These are phyloP conservation scores for Euzetes globulus DNA, from an alignment of 2,888 invertebrate species.

Conservation along the genomic window DNA sequence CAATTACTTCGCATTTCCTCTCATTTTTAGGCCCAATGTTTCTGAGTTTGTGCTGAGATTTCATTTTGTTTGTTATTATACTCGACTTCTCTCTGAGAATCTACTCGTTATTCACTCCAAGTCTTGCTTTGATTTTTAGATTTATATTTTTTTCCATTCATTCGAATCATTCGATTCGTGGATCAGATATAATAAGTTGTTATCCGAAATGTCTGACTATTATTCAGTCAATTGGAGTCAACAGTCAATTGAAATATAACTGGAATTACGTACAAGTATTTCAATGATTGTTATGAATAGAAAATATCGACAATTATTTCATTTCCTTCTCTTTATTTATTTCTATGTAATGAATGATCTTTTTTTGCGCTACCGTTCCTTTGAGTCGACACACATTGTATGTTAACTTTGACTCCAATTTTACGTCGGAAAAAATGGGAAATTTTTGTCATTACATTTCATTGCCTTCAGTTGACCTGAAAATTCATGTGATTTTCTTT, in stretches of 20 bases:
- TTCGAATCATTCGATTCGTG: neutral
- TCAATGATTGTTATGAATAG: neutral
- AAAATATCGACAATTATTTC: neutral
- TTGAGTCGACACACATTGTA: too few relatives aligned
- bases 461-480: too few relatives aligned
- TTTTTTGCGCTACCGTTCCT: too few relatives aligned
- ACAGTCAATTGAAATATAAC: neutral
- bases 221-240: neutral
- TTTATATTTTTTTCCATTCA: too few relatives aligned
- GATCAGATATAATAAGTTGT: neutral
- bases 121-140: too few relatives aligned
- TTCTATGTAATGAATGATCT: too few relatives aligned
- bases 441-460: too few relatives aligned
- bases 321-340: neutral
- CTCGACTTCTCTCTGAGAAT: neutral
- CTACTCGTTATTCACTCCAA: too few relatives aligned
- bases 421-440: too few relatives aligned
- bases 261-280: neutral
- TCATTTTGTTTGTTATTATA: neutral
- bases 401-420: too few relatives aligned
- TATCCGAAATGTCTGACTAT: neutral
- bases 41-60: neutral
- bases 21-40: neutral
- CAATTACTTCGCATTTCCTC: neutral
- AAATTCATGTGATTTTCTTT: too few relatives aligned